These are phyloP conservation scores for Oryzias melastigma DNA, from an alignment of 2,113 vertebrate genomes.

Conservation along the genomic window DNA sequence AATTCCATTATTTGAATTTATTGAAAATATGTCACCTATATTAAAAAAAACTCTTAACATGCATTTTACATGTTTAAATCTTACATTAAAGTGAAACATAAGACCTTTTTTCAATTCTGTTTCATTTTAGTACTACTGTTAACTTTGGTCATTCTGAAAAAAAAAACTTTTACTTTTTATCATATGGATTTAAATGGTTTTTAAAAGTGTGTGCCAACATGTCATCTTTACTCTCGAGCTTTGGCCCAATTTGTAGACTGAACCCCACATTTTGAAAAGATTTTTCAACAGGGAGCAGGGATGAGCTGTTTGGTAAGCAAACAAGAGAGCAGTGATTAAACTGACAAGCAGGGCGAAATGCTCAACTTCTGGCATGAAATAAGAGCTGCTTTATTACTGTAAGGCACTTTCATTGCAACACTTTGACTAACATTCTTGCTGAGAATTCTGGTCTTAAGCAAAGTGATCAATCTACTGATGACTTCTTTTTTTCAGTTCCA, in stretches of 20 bases:
- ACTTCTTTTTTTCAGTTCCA: no score
- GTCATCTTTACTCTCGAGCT: slow-evolving; percentile 26
- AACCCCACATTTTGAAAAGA: slow-evolving; percentile 22
- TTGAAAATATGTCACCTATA: no score
- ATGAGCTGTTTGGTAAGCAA: slow-evolving; percentile 33
- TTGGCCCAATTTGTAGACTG: slow-evolving; percentile 11
- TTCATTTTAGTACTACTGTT: no score
- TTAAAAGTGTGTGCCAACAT: neutral
- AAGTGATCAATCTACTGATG: no score
- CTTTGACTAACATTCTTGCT: neutral
- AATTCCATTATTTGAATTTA: no score
- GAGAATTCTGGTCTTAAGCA: neutral
- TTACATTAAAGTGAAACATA: no score
- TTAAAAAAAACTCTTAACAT: no score
- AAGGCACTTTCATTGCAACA: neutral
- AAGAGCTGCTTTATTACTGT: slow-evolving; percentile 15
- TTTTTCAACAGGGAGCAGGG: slow-evolving; percentile 21
- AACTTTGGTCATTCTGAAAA: no score
- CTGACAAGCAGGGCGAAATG: slow-evolving; percentile 14
- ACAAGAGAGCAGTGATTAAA: slow-evolving; percentile 38
- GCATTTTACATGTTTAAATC: no score
- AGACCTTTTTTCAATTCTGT: no score
- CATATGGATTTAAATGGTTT: no score
- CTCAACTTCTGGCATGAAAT: slow-evolving; percentile 45
- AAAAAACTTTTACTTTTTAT: no score